Evolutionary conservation across 1,140 invertebrate species (phyloP), one percentile per base, ranked within the genome.

Genomic region (Papilio machaon): DNA sequence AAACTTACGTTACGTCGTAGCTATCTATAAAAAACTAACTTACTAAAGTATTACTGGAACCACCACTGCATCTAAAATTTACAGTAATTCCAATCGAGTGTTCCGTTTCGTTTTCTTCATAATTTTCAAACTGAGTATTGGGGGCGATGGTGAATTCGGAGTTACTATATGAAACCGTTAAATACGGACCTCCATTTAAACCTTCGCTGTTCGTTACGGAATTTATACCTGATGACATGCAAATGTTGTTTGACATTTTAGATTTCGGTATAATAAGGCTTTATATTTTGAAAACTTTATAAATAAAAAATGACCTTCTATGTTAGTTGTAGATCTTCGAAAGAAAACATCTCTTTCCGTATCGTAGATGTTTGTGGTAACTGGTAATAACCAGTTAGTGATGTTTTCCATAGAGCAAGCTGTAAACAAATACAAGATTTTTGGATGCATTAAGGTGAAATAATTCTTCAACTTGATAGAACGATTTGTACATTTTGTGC

Each of bases 81-180:
- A 89, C 84, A n/a, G 85, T 87, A 4, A 90, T 79, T 35, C 83
- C 82, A 46, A 91, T 88, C 7, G 79, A 52, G 2, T 52, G 17
- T 0, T 60, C 60, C 0, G 89, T 92, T 82, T 94, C 91, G 67
- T 86, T n/a, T 81, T 92, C 89, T 79, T 94, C 92, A 77, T 91
- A 94, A 19, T 86, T 75, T 73, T 77, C 54, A 81, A 83, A 94
- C 0, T 60, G 77, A 13, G 85, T 75, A 52, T 86, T 92, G 8
- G 91, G 90, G 6, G 74, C 49, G 19, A 92, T 80, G 2, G 82
- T 84, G 23, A 92, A 88, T 7, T 81, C 73, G 15, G 87, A 87
- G 49, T 90, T 70, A 38, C 60, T 64, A 9, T 83, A 58, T 0
- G 82, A 47, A 10, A 90, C 77, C 19, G 75, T 80, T 7, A 92